These are phyloP conservation scores for Chrysomela aeneicollis DNA, from an alignment of 2,888 invertebrate genomes.

Conservation along the genomic window DNA sequence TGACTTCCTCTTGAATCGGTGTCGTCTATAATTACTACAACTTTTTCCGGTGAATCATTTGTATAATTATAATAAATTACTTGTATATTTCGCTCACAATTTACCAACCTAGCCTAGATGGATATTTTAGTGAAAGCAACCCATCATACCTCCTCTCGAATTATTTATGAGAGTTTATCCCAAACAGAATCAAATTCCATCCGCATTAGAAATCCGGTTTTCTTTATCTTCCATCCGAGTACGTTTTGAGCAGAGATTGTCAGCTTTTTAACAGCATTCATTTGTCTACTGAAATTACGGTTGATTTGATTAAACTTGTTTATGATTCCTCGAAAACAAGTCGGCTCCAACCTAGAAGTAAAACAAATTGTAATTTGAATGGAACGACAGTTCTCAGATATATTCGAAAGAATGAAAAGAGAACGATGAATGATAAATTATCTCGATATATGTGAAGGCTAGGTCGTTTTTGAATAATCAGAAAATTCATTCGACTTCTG, in stretches of 20 bases:
- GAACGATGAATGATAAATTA: constrained; percentile 1
- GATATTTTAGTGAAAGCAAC: constrained; percentile 31
- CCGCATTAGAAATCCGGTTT: constrained; percentile 42
- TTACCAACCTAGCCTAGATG: constrained; percentile 11
- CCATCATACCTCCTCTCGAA: constrained; percentile 35
- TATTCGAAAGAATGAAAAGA: not conserved
- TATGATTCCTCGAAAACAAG: constrained; percentile 21
- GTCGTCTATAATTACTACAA: constrained; percentile 23
- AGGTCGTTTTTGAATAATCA: constrained; percentile 1
- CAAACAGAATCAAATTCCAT: constrained; percentile 42
- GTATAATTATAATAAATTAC: constrained; percentile 24
- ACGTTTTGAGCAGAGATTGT: constrained; percentile 38
- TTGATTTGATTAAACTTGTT: constrained; percentile 40
- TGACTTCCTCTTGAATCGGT: constrained; percentile 20
- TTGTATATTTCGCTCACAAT: constrained; percentile 19
- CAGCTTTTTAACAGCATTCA: constrained; percentile 44
- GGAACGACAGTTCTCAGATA: not conserved
- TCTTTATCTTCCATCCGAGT: constrained; percentile 38
- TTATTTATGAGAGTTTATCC: constrained; percentile 44
- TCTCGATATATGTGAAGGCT: constrained; percentile 7
- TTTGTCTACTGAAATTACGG: constrained; percentile 42
- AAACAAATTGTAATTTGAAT: constrained; percentile 5
- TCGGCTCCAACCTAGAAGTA: not conserved
- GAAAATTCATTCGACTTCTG: constrained; percentile 4
- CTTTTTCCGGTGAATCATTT: constrained; percentile 23